phyloP scores from a whole-genome alignment of 2,797 vertebrate species.

The Dermochelys coriacea region DNA sequence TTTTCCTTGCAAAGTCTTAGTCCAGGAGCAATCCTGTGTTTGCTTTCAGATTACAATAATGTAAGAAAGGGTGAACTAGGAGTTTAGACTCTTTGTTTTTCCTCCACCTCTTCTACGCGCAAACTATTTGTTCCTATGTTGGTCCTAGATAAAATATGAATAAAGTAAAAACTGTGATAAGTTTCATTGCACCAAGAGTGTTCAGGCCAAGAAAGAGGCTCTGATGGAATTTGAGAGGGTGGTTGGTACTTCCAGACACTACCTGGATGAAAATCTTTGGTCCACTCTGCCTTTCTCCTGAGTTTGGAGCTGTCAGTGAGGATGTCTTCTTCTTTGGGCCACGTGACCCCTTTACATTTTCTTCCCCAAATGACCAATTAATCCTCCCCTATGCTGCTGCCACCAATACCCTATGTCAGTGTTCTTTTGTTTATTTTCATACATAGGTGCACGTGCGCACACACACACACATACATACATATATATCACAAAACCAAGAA shows the following conservation, averaged over 20 bases:
- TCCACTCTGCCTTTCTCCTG: background rate
- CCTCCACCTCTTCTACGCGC: background rate
- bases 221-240: background rate
- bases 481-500: background rate
- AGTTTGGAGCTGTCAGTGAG: background rate
- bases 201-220: background rate
- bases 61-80: background rate
- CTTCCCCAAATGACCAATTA: background rate
- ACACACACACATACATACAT: background rate
- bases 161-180: background rate
- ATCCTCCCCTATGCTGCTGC: background rate
- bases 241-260: background rate
- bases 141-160: background rate
- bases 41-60: background rate
- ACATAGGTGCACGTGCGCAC: too few relatives aligned
- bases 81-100: background rate
- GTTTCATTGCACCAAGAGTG: background rate
- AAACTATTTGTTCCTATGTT: background rate
- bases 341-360: background rate
- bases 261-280: background rate
- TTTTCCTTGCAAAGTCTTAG: constrained; percentile 6
- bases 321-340: background rate
- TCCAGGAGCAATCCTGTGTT: background rate
- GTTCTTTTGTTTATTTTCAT: background rate
- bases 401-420: background rate